Base-by-base conservation (phyloP, 2,113 vertebrate genomes). In the Camelus dromedarius region DNA sequence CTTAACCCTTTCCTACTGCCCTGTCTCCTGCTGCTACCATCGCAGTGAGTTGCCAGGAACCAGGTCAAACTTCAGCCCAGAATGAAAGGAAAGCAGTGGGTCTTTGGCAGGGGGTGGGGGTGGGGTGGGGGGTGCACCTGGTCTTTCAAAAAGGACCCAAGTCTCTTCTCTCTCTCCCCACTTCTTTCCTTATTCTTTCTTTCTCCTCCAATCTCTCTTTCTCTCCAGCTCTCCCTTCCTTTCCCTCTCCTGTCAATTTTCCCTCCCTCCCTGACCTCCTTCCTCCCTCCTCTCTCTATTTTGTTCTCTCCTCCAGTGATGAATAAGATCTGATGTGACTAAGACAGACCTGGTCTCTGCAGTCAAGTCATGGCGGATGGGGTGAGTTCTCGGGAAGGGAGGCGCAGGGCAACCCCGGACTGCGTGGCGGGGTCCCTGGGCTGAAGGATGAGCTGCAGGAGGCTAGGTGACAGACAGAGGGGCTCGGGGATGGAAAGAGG, bases 351-450 rank as follows among this genome's bases (percentile, higher is more conserved):
- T 6, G 20, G 89, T 32, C 32, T 50, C 67, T 58, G 52, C 6
- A 10, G 32, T 60, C 48, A 6, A 18, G 54, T 56, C 0, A 4
- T 26, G 26, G 60, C 30, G 26, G 46, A 30, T 32, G 52, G 73
- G 16, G 12, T 64, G 76, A 11, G 32, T 52, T 93, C 60, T 76
- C 8, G 6, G 38, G 6, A 8, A 24, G 66, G 58, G 46, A 72
- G 73, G 22, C 2, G 0, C 8, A 9, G 66, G 69, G 28, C 12
- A 0, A 5, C 6, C 9, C 19, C 19, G 22, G 54, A 2, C 26
- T 19, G 7, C 1, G 2, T 6, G 32, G n/a, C 1, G 2, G 0
- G 18, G 24, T 42, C 19, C 7, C 9, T 22, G 1, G 3, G 42
- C 9, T 6, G 32, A n/a, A 24, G 46, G 42, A 3, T 0, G 9